Percentiles rank a stretch among this genome's conserved stretches.
Evolutionary conservation across 2,113 vertebrate genomes (phyloP).

Genomic region (Larimichthys polyactis): DNA sequence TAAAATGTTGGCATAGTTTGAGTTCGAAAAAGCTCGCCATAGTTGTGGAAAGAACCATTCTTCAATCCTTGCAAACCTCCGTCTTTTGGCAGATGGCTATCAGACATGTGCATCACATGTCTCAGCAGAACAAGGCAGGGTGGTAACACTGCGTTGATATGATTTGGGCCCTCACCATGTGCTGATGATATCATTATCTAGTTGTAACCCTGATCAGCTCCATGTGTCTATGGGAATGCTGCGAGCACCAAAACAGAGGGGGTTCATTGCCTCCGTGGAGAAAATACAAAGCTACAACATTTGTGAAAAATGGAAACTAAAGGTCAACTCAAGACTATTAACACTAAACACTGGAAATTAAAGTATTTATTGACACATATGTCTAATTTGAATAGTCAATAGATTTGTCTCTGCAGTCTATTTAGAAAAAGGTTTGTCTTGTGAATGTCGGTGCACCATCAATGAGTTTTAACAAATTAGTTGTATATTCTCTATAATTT

Average conservation of each 20-base stretch:
- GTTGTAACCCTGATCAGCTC: slow-evolving; percentile 62
- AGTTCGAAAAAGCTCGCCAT: slow-evolving; percentile 14
- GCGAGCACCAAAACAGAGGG: slow-evolving; percentile 26
- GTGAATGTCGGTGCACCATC: not conserved
- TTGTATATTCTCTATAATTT: not conserved
- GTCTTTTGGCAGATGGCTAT: slow-evolving; percentile 30
- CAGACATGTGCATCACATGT: slow-evolving; percentile 50
- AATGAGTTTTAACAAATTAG: not conserved
- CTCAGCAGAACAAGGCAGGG: slow-evolving; percentile 37
- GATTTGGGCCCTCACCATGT: slow-evolving; percentile 55
- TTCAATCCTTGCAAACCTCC: slow-evolving; percentile 18
- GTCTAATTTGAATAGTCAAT: too few relatives aligned
- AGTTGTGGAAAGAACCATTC: slow-evolving; percentile 41
- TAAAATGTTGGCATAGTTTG: slow-evolving; percentile 10
- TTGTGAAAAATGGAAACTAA: not conserved
- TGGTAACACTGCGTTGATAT: slow-evolving; percentile 47
- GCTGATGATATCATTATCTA: slow-evolving; percentile 66
- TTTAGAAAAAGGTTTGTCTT: not conserved
- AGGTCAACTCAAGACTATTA: not conserved
- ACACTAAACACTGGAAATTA: not conserved
- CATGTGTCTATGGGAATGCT: slow-evolving; percentile 65
- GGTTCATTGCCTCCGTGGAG: slow-evolving; percentile 20
- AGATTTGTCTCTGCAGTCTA: not conserved
- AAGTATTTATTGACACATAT: not conserved
- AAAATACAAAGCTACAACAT: slow-evolving; percentile 18